Base-by-base conservation (phyloP, 2,113 vertebrate genomes). In the Elgaria multicarinata region DNA sequence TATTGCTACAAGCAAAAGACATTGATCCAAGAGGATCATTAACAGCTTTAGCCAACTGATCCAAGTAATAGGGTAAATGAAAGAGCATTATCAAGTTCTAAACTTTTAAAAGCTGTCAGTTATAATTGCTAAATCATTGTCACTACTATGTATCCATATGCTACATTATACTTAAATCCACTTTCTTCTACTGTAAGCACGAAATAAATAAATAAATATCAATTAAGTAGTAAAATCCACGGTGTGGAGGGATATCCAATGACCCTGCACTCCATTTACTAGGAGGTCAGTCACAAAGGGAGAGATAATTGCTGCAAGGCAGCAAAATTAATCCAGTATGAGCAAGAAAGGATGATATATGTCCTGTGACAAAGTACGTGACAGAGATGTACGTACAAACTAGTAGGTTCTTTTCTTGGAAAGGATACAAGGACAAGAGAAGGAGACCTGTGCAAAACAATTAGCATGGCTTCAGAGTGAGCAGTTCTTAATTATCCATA, bases 11-110 rank as follows among this genome's bases (percentile, higher is more conserved):
- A 96, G 96, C 95, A 94, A 95, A 95, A 95, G 92, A 94, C 97
- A 97, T 98, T 96, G 97, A 97, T 98, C 96, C 96, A 97, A 93
- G 83, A 95, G 95, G 94, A 97, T 98, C 97, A 96, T 97, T 97
- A 97, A 96, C 93, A 94, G 94, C 96, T 97, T 97, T 97, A 96
- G 95, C 94, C 96, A 97, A 95, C 92, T 96, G 96, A 96, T 96
- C 95, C 94, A 97, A 96, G 94, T 95, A 97, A 96, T 95, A 95
- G 95, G 92, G 89, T 95, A 94, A 96, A 97, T 94, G 93, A 96
- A 87, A 94, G 90, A 95, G 95, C 90, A 91, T 95, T 95, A 92
- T 95, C 93, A 94, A 96, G 94, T 96, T 94, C 93, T 96, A 94
- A 93, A 92, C 91, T 96, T 96, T 97, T 93, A 93, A 69, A 79